Evolutionary conservation across 2,797 vertebrate species (phyloP).

Genomic region (Loriculus beryllinus): DNA sequence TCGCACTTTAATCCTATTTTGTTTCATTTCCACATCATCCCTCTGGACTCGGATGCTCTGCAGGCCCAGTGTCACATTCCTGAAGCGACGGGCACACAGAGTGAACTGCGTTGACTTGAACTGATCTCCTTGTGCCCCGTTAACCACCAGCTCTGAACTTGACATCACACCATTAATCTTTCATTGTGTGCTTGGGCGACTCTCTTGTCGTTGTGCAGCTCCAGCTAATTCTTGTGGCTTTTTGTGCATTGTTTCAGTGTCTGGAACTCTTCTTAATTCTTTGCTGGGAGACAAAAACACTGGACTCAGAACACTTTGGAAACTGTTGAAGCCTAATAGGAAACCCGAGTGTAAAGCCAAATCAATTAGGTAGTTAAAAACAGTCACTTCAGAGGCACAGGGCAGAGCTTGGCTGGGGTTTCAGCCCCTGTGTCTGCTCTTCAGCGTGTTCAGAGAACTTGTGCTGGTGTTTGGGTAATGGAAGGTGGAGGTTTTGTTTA

Average conservation of each 20-base stretch:
- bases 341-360: neutral
- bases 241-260: neutral
- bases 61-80: neutral
- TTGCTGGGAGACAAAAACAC: neutral
- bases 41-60: neutral
- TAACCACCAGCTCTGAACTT: neutral
- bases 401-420: neutral
- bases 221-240: neutral
- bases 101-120: neutral
- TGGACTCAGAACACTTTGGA: neutral
- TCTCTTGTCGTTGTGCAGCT: fast-evolving
- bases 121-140: neutral
- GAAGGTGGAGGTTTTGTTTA: neutral
- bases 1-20: neutral
- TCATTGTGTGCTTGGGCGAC: fast-evolving
- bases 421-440: neutral
- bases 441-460: neutral
- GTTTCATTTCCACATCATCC: neutral
- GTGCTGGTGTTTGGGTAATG: fast-evolving
- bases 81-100: neutral
- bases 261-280: neutral
- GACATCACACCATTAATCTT: neutral
- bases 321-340: neutral
- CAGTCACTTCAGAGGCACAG: neutral
- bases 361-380: neutral